A percentile compares a stretch with the other conserved stretches of the same genome.
Conservation (phyloP, 2,888 invertebrate species). For the Phlogophora meticulosa region DNA sequence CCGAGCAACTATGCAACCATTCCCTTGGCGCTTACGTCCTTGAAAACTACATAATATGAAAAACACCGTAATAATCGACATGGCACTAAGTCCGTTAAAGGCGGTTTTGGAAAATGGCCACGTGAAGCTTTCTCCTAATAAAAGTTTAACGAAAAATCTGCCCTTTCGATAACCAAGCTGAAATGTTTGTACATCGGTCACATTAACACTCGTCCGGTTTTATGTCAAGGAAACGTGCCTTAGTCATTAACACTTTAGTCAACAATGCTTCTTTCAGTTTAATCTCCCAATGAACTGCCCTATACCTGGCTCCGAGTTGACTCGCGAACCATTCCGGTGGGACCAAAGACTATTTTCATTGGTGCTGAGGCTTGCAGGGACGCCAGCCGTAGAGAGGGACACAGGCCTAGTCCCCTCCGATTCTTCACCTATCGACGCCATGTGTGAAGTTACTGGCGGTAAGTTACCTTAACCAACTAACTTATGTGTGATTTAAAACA, state of each 20-base stretch:
- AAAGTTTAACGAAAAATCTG: no score
- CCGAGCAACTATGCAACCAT: no score
- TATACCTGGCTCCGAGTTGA: slow-evolving; percentile 98
- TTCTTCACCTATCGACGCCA: slow-evolving; percentile 98
- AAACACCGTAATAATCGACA: no score
- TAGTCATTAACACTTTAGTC: slow-evolving; percentile 8
- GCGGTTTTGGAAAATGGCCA: no score
- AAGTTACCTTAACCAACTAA: slow-evolving; percentile 61
- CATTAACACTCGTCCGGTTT: neutral
- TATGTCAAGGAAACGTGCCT: neutral
- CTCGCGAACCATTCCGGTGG: slow-evolving; percentile 99
- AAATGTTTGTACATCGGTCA: neutral
- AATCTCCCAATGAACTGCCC: slow-evolving; percentile 98
- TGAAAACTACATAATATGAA: no score
- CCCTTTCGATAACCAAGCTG: neutral
- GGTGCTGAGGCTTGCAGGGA: slow-evolving; percentile 97
- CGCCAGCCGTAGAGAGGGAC: slow-evolving; percentile 96
- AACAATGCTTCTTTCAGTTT: slow-evolving; percentile 89
- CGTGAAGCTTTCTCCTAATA: no score
- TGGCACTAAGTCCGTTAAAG: no score
- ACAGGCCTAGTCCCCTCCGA: slow-evolving; percentile 98
- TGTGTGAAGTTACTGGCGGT: slow-evolving; percentile 99
- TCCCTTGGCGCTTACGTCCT: no score
- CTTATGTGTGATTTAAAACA: no score
- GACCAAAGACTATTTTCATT: slow-evolving; percentile 99